Evolutionary conservation across 1,140 invertebrate species (phyloP).

Genomic region (Dufourea novaeangliae): DNA sequence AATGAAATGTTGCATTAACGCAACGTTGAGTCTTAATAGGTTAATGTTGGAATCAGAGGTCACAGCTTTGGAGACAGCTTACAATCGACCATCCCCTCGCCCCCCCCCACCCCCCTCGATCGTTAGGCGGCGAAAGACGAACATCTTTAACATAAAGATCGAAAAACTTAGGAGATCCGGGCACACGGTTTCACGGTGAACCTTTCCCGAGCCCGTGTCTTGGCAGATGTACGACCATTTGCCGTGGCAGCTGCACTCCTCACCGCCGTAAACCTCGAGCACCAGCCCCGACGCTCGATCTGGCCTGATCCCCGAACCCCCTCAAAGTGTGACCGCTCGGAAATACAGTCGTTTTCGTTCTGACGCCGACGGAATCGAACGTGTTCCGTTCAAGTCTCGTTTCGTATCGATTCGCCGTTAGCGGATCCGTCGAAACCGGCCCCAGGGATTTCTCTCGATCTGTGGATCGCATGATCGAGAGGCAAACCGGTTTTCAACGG

Average conservation of each 20-base stretch:
- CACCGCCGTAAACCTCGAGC: constrained; percentile 55
- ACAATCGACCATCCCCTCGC: no score
- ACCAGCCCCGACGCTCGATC: constrained; percentile 44
- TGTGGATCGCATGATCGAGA: constrained; percentile 27
- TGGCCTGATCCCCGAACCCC: constrained; percentile 7
- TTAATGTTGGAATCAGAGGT: no score
- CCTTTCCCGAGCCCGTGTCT: constrained; percentile 59
- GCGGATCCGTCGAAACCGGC: neutral
- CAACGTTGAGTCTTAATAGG: no score
- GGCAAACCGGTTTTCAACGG: constrained; percentile 54
- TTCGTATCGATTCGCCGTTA: neutral
- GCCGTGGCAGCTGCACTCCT: constrained; percentile 75
- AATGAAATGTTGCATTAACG: no score
- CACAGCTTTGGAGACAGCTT: no score
- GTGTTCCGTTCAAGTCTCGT: fast-evolving
- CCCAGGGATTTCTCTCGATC: neutral
- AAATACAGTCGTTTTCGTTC: no score
- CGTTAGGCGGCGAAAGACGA: no score
- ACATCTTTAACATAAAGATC: neutral
- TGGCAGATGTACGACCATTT: constrained; percentile 79
- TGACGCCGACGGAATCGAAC: no score
- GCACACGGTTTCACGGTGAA: constrained; percentile 8
- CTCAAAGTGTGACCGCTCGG: neutral
- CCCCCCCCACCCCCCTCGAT: no score
- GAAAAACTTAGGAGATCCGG: constrained; percentile 9